These are phyloP conservation scores for Eupsilia transversa DNA, from an alignment of 2,888 invertebrate genomes.

Conservation along the genomic window DNA sequence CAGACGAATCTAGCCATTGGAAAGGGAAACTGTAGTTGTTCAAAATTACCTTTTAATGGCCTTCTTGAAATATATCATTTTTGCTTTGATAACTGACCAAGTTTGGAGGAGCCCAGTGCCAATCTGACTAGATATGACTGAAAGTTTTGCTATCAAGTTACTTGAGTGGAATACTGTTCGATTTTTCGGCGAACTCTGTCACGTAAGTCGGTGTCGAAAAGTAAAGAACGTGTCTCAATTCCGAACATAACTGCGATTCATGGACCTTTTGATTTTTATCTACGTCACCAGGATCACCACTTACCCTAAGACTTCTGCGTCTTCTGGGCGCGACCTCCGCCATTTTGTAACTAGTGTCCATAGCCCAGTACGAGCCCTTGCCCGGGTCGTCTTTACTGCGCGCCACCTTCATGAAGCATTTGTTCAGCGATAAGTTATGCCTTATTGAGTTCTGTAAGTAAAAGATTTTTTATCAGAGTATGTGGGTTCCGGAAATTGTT, in stretches of 20 bases:
- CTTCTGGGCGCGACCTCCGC: slow-evolving; percentile 89
- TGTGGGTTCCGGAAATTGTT: background rate
- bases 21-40: background rate
- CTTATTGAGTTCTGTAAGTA: slow-evolving; percentile 92
- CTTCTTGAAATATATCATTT: background rate
- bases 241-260: background rate
- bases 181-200: background rate
- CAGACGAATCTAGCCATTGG: background rate
- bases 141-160: background rate
- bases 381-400: slow-evolving; percentile 94
- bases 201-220: background rate
- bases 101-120: background rate
- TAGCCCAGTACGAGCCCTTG: slow-evolving; percentile 92
- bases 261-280: background rate
- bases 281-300: background rate
- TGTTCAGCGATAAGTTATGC: slow-evolving; percentile 93
- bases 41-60: background rate
- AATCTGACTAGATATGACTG: background rate
- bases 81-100: background rate
- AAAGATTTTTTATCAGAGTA: background rate
- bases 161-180: background rate
- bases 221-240: background rate
- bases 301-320: slow-evolving; percentile 87
- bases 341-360: slow-evolving; percentile 90
- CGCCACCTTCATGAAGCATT: slow-evolving; percentile 93